Conservation (phyloP, 2,113 vertebrate genomes). For the Trematomus loennbergii region DNA sequence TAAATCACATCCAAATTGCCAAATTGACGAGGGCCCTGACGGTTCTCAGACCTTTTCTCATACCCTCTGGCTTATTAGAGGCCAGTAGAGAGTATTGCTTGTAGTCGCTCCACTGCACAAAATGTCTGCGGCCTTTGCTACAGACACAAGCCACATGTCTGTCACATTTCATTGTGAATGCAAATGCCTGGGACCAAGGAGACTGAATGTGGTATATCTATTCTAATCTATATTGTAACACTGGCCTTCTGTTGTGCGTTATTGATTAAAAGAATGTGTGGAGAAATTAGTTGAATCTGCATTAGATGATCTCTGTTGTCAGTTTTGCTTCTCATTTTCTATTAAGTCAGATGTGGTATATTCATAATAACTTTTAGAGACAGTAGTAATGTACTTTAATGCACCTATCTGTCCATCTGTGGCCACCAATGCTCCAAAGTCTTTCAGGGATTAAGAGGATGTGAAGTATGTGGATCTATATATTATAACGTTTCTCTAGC, state of each 20-base stretch:
- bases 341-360: constrained; percentile 21
- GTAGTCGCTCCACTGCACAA: constrained; percentile 58
- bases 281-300: constrained; percentile 27
- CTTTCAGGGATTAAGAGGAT: constrained; percentile 20
- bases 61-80: constrained; percentile 57
- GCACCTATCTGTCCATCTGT: not conserved
- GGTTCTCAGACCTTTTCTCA: constrained; percentile 54
- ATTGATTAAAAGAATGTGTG: constrained; percentile 30
- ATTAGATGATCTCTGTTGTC: constrained; percentile 5
- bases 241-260: constrained; percentile 27
- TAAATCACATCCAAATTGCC: constrained; percentile 41
- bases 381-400: not conserved
- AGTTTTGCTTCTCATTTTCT: not conserved
- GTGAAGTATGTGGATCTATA: not conserved
- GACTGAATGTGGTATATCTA: constrained; percentile 44
- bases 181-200: constrained; percentile 64
- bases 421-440: too few relatives aligned
- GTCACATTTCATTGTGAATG: constrained; percentile 74
- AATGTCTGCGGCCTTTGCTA: constrained; percentile 52
- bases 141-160: constrained; percentile 71
- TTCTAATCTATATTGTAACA: constrained; percentile 19
- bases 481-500: too few relatives aligned
- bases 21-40: constrained; percentile 43
- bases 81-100: constrained; percentile 56
- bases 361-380: constrained; percentile 28